Evolutionary conservation across 1,140 invertebrate genomes (phyloP).

Genomic region (Leguminivora glycinivorella): DNA sequence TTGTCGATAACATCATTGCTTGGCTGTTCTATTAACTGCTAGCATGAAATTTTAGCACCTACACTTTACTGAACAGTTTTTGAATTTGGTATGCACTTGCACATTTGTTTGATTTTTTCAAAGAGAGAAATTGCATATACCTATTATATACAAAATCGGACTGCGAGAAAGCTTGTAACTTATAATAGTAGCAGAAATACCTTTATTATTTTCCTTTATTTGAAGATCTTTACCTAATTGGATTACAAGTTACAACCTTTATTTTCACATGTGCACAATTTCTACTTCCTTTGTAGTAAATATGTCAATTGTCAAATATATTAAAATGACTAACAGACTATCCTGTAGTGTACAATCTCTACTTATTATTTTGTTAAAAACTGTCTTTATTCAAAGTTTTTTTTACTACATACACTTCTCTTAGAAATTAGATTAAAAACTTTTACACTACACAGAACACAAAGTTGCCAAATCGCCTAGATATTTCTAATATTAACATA

Average conservation of each 20-base stretch:
- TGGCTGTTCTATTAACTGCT: constrained; percentile 12
- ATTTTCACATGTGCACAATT: neutral
- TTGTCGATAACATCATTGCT: constrained; percentile 29
- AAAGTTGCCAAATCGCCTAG: neutral
- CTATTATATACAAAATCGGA: too few relatives aligned
- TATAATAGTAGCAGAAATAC: too few relatives aligned
- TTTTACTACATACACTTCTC: neutral
- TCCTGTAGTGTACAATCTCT: too few relatives aligned
- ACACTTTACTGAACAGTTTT: neutral
- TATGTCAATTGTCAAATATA: constrained; percentile 6
- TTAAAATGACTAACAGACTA: neutral
- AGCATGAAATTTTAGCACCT: neutral
- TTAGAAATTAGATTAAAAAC: neutral
- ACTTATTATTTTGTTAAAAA: too few relatives aligned
- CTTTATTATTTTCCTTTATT: too few relatives aligned
- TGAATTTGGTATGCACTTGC: constrained; percentile 12
- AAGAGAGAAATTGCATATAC: too few relatives aligned
- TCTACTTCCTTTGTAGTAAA: neutral
- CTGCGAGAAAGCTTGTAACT: too few relatives aligned
- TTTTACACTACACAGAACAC: neutral
- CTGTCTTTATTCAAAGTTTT: too few relatives aligned
- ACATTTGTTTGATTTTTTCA: neutral
- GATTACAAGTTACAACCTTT: too few relatives aligned
- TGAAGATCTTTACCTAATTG: too few relatives aligned
- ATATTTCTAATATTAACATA: constrained; percentile 2